A percentile compares a stretch with the other conserved stretches of the same genome.
These are phyloP conservation scores for Theocolax elegans DNA, from an alignment of 1,140 invertebrate species.

Conservation along the genomic window DNA sequence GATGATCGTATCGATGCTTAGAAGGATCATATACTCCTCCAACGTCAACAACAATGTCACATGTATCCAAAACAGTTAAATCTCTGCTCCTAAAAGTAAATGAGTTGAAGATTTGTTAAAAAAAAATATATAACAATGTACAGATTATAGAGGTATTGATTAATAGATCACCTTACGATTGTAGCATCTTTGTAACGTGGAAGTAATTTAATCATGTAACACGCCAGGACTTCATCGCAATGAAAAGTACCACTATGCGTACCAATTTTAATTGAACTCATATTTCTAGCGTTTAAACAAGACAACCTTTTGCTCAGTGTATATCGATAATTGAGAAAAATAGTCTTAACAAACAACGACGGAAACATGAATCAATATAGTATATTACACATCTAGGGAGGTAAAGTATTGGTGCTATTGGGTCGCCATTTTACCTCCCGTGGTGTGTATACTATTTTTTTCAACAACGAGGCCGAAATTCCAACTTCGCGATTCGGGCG, in stretches of 20 bases:
- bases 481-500: too few species aligned
- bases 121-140: background rate
- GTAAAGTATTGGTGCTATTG: too few species aligned
- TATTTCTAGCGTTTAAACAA: too few species aligned
- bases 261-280: slow-evolving; percentile 71
- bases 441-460: too few species aligned
- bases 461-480: too few species aligned
- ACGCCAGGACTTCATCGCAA: slow-evolving; percentile 95
- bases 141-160: background rate
- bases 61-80: slow-evolving; percentile 76
- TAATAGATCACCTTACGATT: slow-evolving; percentile 77
- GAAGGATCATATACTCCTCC: slow-evolving; percentile 87
- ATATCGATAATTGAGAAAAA: too few species aligned
- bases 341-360: too few species aligned
- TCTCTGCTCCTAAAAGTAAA: slow-evolving; percentile 69
- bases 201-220: slow-evolving; percentile 87
- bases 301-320: too few species aligned
- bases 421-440: too few species aligned
- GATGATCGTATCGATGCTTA: slow-evolving; percentile 91
- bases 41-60: slow-evolving; percentile 97
- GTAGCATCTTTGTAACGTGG: slow-evolving; percentile 84
- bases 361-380: too few species aligned
- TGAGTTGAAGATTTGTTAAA: background rate
- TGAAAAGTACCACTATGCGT: slow-evolving; percentile 90
- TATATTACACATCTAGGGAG: too few species aligned